Percentiles rank a stretch among this genome's conserved stretches.
phyloP scores from a whole-genome alignment of 2,797 vertebrate species.

The Labeo calbasu region DNA sequence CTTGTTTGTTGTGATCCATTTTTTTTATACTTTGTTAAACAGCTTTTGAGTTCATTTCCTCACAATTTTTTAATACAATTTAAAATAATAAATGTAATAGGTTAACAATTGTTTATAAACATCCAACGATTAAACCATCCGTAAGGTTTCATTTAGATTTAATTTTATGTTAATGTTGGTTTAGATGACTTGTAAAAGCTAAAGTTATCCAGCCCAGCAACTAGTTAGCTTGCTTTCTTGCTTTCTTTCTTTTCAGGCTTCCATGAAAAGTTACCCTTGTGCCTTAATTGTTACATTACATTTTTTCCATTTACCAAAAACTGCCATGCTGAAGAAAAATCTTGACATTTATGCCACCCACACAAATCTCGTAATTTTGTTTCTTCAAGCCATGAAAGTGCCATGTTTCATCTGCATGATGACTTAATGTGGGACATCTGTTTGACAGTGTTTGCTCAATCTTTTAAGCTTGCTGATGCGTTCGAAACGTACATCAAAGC shows the following conservation, averaged over 20 bases:
- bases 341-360: conserved; percentile 26
- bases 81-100: not conserved
- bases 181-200: not conserved
- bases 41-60: not conserved
- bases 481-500: conserved; percentile 12
- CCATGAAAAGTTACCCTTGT: not conserved
- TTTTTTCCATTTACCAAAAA: conserved; percentile 32
- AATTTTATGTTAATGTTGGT: not conserved
- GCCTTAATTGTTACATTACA: not conserved
- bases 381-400: conserved; percentile 3
- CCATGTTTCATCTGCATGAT: conserved; percentile 32
- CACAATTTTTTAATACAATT: not conserved
- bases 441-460: conserved; percentile 1
- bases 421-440: conserved; percentile 18
- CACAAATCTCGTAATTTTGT: conserved; percentile 6
- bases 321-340: not conserved
- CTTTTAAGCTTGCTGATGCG: conserved; percentile 5
- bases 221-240: too few species aligned
- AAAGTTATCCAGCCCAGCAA: not conserved
- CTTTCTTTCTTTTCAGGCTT: not conserved
- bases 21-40: not conserved
- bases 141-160: not conserved
- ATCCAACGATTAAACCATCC: not conserved
- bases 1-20: not conserved
- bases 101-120: not conserved